Evolutionary conservation across 92 coral and sea anemone genomes (phyloP).

Genomic region (Siderastrea radians): DNA sequence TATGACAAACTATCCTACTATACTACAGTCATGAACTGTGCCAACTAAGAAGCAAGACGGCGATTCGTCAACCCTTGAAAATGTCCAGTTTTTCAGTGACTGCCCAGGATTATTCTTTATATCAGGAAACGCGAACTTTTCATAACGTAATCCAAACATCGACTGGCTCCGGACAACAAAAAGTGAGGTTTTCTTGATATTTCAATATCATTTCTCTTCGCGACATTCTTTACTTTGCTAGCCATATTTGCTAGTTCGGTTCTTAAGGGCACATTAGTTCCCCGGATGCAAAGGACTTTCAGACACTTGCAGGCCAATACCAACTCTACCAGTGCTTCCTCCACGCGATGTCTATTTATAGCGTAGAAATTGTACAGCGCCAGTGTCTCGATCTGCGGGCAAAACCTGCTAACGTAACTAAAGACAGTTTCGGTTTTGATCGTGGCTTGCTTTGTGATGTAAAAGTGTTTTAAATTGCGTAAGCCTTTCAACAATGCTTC

Average conservation of each 20-base stretch:
- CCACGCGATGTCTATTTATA: conserved; percentile 67
- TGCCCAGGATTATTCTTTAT: background rate
- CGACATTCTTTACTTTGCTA: conserved; percentile 55
- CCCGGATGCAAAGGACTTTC: conserved; percentile 76
- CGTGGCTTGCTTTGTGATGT: conserved; percentile 81
- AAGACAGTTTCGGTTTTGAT: conserved; percentile 80
- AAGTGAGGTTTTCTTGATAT: conserved; percentile 75
- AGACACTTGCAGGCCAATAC: conserved; percentile 59
- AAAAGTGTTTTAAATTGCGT: conserved; percentile 70
- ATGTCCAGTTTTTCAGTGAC: background rate
- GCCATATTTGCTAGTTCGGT: conserved; percentile 78
- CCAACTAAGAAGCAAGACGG: too few relatives aligned
- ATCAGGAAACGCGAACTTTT: background rate
- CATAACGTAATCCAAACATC: conserved; percentile 68
- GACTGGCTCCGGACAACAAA: conserved; percentile 62
- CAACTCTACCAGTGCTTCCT: conserved; percentile 71
- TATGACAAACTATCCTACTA: too few relatives aligned
- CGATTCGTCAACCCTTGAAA: background rate
- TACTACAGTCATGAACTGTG: too few relatives aligned
- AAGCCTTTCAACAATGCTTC: conserved; percentile 59
- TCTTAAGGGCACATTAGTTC: conserved; percentile 83
- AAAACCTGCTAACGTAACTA: conserved; percentile 50
- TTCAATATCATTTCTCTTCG: conserved; percentile 70
- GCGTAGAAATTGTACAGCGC: conserved; percentile 87
- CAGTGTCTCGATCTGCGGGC: conserved; percentile 69